phyloP scores from a whole-genome alignment of 53 echinoderm and acorn worm genomes.

The Zoroaster sp. region DNA sequence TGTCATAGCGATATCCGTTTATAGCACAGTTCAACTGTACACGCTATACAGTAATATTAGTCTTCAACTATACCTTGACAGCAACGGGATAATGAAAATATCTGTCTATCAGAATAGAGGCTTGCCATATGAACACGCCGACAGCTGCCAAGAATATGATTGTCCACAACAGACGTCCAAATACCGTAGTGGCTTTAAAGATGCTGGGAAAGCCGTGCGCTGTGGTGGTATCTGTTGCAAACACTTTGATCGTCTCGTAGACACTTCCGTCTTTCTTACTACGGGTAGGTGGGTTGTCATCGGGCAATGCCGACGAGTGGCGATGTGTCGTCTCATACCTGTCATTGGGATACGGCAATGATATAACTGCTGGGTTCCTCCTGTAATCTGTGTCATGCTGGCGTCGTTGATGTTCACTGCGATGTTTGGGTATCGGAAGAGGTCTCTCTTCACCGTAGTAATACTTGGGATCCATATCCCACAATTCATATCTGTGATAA shows the following conservation, averaged over 20 bases:
- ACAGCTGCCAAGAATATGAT: slow-evolving; percentile 19
- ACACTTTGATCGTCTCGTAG: not conserved
- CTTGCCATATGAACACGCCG: slow-evolving; percentile 55
- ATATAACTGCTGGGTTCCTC: not conserved
- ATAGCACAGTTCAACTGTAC: no score
- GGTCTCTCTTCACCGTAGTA: slow-evolving; percentile 1
- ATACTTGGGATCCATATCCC: slow-evolving; percentile 1
- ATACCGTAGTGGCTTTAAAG: not conserved
- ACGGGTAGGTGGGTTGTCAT: not conserved
- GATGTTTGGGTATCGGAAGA: not conserved
- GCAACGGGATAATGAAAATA: not conserved
- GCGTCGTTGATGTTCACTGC: not conserved
- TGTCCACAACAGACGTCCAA: slow-evolving; percentile 52
- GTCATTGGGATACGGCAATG: not conserved
- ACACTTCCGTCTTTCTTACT: not conserved
- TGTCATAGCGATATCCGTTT: no score
- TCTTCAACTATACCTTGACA: slow-evolving; percentile 32
- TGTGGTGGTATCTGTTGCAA: slow-evolving; percentile 32
- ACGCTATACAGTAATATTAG: no score
- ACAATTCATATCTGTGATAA: not conserved
- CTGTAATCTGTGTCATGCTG: not conserved
- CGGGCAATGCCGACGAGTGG: not conserved
- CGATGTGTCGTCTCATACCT: not conserved
- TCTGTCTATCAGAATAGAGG: not conserved
- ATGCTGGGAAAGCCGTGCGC: slow-evolving; percentile 62